These are phyloP conservation scores for Xerus inauris DNA, from an alignment of 2,113 vertebrate species.

Conservation along the genomic window DNA sequence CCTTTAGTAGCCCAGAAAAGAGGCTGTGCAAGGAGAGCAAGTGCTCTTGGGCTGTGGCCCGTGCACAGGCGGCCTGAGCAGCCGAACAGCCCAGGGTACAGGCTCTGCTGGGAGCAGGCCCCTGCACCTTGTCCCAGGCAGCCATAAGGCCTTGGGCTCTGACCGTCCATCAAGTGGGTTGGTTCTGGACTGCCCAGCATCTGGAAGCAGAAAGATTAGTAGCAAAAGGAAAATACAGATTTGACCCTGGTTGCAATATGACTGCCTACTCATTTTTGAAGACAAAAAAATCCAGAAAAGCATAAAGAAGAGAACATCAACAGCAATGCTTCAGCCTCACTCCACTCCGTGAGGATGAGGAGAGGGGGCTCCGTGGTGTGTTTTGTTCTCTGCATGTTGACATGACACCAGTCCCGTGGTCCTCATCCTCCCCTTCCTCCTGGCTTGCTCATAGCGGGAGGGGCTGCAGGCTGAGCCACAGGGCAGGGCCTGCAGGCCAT, in stretches of 20 bases:
- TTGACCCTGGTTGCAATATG: too few relatives aligned
- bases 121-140: background rate
- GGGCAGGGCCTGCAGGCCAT: background rate
- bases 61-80: rapidly evolving
- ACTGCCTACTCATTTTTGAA: background rate
- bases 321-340: rapidly evolving
- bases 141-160: background rate
- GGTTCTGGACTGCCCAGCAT: rapidly evolving
- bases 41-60: too few relatives aligned
- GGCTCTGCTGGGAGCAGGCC: background rate
- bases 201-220: background rate
- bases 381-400: background rate
- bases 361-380: rapidly evolving
- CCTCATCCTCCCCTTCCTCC: rapidly evolving
- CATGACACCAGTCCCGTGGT: rapidly evolving
- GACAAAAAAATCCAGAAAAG: background rate
- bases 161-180: background rate
- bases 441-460: too few relatives aligned
- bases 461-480: too few relatives aligned
- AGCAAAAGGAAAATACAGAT: background rate
- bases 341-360: rapidly evolving
- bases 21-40: rapidly evolving
- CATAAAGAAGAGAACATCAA: background rate
- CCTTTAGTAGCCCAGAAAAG: background rate
- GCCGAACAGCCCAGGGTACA: rapidly evolving